Base-by-base conservation (phyloP, 37 sponge, comb jelly and placozoan species). In the Agelas oroides region DNA sequence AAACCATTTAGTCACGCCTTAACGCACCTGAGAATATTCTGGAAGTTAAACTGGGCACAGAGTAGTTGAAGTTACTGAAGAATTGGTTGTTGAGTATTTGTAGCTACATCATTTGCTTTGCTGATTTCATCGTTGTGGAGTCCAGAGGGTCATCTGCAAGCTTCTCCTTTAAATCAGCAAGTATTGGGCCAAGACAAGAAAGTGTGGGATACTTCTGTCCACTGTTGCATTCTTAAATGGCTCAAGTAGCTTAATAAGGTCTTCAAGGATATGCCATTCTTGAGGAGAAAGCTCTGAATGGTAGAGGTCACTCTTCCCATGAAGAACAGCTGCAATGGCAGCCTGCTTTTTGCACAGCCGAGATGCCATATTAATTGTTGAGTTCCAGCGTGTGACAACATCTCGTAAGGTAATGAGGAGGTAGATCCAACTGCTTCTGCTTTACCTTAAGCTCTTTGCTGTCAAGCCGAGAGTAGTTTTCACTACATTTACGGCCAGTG, bases 321-420 rank as follows among this genome's bases (percentile, higher is more conserved):
- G 61, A 77, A 77, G 79, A 63, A 78, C 79, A 78, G 79, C 79
- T 38, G 64, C 78, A 77, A 77, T 77, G 18, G 59, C 78, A 60
- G 78, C 78, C 64, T 77, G 79, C 60, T 78, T 65, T 78, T 78
- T 65, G 62, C 79, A 78, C 34, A 78, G 52, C 33, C 34, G 79
- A 40, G 79, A 78, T 62, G 46, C 66, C 79, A 78, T 78, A 35
- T 78, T 65, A 35, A 78, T 41, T 25, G 79, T 78, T 61, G 65
- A 78, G 66, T 78, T 78, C 79, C 64, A 60, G 12, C 65, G 39
- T n/a, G 79, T 61, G 25, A 30, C 63, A 65, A 78, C 66, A 37
- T 78, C 66, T 32, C 62, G 79, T 62, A 37, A 78, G 79, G 65
- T 46, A 19, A 78, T 78, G 79, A 62, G 65, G 33, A 0, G 79